A percentile compares a stretch with the other conserved stretches of the same genome.
Evolutionary conservation across 1,140 invertebrate genomes (phyloP).

Genomic region (Thalassaphorura encarpata): DNA sequence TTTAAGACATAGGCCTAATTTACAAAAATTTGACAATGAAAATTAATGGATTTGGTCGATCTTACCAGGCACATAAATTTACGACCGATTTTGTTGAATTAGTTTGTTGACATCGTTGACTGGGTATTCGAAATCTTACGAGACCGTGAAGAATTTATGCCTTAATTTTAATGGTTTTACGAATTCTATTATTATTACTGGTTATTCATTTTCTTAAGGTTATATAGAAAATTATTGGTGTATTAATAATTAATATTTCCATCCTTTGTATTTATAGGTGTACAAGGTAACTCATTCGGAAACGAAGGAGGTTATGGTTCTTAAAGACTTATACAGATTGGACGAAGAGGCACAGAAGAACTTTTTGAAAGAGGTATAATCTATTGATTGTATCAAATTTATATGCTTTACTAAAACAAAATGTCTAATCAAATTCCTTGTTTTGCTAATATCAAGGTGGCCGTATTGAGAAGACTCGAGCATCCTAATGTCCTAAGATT

Average conservation of each 20-base stretch:
- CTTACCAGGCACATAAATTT: no score
- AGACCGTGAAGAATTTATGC: no score
- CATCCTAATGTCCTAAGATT: slow-evolving; percentile 85
- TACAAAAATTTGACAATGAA: no score
- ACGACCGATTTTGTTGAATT: no score
- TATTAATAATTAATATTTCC: slow-evolving; percentile 12
- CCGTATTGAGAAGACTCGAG: slow-evolving; percentile 71
- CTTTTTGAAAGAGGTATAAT: slow-evolving; percentile 79
- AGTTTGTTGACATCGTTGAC: no score
- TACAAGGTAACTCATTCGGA: slow-evolving; percentile 81
- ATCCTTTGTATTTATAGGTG: slow-evolving; percentile 39
- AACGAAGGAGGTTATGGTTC: slow-evolving; percentile 86
- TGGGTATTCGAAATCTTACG: no score
- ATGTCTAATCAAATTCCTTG: slow-evolving; percentile 4
- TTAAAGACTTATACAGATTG: slow-evolving; percentile 85
- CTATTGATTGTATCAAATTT: slow-evolving; percentile 3
- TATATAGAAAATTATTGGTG: no score
- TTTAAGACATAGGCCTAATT: no score
- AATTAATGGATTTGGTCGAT: no score
- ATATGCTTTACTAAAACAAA: neutral
- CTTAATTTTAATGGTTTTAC: no score
- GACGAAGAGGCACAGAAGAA: slow-evolving; percentile 89
- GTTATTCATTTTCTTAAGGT: no score
- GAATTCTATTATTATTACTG: no score
- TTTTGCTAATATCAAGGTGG: slow-evolving; percentile 60